Conservation (phyloP, 2,113 vertebrate genomes). For the Coracopsis vasa region DNA sequence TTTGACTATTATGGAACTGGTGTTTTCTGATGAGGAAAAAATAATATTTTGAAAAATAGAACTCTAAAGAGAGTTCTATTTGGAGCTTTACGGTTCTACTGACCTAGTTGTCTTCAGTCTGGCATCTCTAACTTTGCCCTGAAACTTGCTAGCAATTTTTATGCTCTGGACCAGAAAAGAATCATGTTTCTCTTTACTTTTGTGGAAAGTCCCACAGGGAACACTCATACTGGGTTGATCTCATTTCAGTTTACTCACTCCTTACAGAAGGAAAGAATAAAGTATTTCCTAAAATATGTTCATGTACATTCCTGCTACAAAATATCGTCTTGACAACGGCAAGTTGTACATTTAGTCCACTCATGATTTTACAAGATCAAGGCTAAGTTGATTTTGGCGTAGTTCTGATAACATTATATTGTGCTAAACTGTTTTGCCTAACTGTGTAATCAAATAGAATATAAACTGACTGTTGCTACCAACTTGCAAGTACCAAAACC, state of each 20-base stretch:
- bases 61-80: not conserved
- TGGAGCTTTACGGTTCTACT: not conserved
- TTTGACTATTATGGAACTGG: not conserved
- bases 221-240: not conserved
- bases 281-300: not conserved
- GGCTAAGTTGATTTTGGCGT: slow-evolving; percentile 61
- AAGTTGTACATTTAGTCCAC: slow-evolving; percentile 58
- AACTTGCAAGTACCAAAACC: slow-evolving; percentile 19
- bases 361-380: slow-evolving; percentile 57
- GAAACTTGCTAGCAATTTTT: not conserved
- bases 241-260: not conserved
- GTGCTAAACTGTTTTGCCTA: slow-evolving; percentile 56
- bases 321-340: slow-evolving; percentile 45
- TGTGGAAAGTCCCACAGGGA: not conserved
- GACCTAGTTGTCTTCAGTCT: not conserved
- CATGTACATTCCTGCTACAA: not conserved
- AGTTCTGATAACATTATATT: slow-evolving; percentile 65
- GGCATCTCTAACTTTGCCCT: not conserved
- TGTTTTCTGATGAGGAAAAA: not conserved
- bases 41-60: not conserved
- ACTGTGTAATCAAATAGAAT: slow-evolving; percentile 64
- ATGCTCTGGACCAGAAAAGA: not conserved
- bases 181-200: not conserved
- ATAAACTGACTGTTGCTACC: slow-evolving; percentile 44
- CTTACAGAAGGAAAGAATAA: not conserved